Base-by-base conservation (phyloP, 1,140 invertebrate species). In the Diabrotica virgifera region DNA sequence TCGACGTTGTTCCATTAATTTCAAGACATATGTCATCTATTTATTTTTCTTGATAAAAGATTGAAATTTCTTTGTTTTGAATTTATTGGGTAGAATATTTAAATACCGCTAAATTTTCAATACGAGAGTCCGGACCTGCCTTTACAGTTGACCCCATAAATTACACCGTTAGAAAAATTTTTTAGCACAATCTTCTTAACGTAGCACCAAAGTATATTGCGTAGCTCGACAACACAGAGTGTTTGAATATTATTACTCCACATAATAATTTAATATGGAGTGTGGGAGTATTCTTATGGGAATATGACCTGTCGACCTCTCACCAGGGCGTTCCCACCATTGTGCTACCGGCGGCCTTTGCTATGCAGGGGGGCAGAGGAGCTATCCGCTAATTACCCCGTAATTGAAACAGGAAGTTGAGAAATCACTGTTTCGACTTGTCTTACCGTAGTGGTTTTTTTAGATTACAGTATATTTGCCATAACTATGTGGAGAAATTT, bases 201-300 rank as follows among this genome's bases (percentile, higher is more conserved):
- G 40, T 46, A 46, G 40, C 8, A 46, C 40, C 36, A 12, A 36
- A 14, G 38, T 35, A 58, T 36, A 61, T 58, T 59, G 38, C 65
- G 65, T 62, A 59, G 58, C 63, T 57, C 24, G 12, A 14, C 37
- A 58, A 52, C 59, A 63, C 63, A 60, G 38, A 60, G 57, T 68
- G 66, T 64, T 57, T 58, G 59, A 56, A 62, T 62, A 62, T 62
- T 62, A 53, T 68, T 72, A 70, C 70, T 69, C 70, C 65, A 71
- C 62, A 70, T 68, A 72, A 65, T 67, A 62, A 65, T 70, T 66
- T 74, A 75, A 76, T 77, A 73, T 75, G 63, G 70, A 77, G 71
- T 78, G 76, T 77, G 76, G 74, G 76, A 78, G 70, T 76, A 74
- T 78, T 78, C 76, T 74, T 76, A 74, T 78, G 76, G 75, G 76